A percentile compares a stretch with the other conserved stretches of the same genome.
Evolutionary conservation across 2,113 vertebrate species (phyloP).

Genomic region (Tupaia chinensis): DNA sequence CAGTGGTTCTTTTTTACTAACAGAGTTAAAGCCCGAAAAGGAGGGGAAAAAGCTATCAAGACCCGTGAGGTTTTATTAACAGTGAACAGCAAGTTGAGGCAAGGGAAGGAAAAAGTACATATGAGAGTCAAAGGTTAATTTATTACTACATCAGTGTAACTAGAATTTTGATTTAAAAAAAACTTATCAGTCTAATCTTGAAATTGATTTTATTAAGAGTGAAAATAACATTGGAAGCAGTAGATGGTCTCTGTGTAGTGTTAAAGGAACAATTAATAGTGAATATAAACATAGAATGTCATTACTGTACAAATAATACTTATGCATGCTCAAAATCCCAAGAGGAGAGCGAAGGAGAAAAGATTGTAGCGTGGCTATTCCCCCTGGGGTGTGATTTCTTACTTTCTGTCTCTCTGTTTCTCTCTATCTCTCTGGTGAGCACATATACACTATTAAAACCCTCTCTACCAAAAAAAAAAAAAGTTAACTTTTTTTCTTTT

Average conservation of each 20-base stretch:
- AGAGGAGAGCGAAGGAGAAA: too few relatives aligned
- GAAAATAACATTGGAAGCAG: slow-evolving; percentile 40
- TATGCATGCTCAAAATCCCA: too few relatives aligned
- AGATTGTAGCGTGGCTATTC: too few relatives aligned
- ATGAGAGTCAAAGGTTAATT: neutral
- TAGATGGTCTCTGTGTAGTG: neutral
- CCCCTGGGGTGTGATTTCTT: too few relatives aligned
- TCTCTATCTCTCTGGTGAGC: too few relatives aligned
- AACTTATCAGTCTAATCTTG: neutral
- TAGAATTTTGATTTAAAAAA: slow-evolving; percentile 33
- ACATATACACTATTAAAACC: too few relatives aligned
- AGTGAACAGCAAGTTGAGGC: neutral
- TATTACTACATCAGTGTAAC: neutral
- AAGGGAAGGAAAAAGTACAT: slow-evolving; percentile 21
- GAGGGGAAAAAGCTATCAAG: neutral
- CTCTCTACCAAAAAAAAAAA: too few relatives aligned
- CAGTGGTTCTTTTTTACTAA: slow-evolving; percentile 20
- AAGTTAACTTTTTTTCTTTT: too few relatives aligned
- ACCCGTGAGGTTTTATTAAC: slow-evolving; percentile 11
- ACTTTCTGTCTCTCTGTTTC: too few relatives aligned
- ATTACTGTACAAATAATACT: neutral
- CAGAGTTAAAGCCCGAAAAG: slow-evolving; percentile 6
- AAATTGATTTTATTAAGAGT: slow-evolving; percentile 13
- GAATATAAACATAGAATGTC: neutral
- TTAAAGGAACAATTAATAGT: slow-evolving; percentile 15